These are phyloP conservation scores for Mythimna lalbum DNA, from an alignment of 2,888 invertebrate genomes.

Conservation along the genomic window DNA sequence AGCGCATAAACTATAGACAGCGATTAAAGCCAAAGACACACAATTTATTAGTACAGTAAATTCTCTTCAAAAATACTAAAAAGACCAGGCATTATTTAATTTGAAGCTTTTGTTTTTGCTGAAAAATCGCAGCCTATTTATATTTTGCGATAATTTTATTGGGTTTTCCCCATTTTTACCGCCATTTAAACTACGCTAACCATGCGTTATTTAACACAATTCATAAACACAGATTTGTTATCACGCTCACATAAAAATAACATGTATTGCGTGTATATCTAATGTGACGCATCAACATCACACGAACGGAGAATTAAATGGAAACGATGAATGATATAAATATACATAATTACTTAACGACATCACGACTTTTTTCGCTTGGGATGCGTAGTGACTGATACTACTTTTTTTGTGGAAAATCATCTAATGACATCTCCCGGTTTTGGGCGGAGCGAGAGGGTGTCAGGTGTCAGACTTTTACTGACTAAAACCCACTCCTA, in stretches of 20 bases:
- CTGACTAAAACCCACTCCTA: too few relatives aligned
- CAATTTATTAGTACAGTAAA: not conserved
- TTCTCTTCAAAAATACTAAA: not conserved
- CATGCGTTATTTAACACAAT: slow-evolving; percentile 15
- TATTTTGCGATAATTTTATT: not conserved
- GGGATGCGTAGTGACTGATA: not conserved
- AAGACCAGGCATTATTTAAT: too few relatives aligned
- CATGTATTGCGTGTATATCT: slow-evolving; percentile 23
- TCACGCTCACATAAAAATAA: slow-evolving; percentile 28
- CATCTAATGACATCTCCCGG: too few relatives aligned
- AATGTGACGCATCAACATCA: slow-evolving; percentile 18
- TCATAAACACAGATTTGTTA: slow-evolving; percentile 35
- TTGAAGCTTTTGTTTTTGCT: not conserved
- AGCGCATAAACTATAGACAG: not conserved
- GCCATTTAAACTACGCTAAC: not conserved
- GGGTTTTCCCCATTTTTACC: not conserved
- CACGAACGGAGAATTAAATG: slow-evolving; percentile 30
- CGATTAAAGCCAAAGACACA: not conserved
- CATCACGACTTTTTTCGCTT: not conserved
- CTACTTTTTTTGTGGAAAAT: too few relatives aligned
- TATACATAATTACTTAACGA: slow-evolving; percentile 1
- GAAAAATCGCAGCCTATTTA: not conserved
- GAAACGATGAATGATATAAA: slow-evolving; percentile 16
- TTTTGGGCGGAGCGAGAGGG: too few relatives aligned
- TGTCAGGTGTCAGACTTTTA: too few relatives aligned